Conservation (phyloP, 2,888 invertebrate species). For the Tiliacea aurago region DNA sequence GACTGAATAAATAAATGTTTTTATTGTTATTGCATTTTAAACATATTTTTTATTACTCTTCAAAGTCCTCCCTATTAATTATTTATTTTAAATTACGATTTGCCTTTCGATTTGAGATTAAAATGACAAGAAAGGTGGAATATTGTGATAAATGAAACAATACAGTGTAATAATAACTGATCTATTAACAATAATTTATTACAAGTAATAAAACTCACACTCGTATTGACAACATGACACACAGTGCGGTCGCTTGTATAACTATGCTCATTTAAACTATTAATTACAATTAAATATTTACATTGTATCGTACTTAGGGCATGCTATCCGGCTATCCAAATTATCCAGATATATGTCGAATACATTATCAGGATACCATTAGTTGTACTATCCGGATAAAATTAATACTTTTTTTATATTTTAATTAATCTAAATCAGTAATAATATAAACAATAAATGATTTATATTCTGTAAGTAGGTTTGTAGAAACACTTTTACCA, state of each 20-base stretch:
- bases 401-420: too few species aligned
- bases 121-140: neutral
- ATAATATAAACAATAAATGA: too few species aligned
- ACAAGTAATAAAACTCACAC: conserved; percentile 86
- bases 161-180: conserved; percentile 82
- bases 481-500: too few species aligned
- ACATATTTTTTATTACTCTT: neutral
- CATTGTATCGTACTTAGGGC: conserved; percentile 58
- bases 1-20: conserved; percentile 63
- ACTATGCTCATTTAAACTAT: conserved; percentile 76
- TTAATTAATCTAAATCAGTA: too few species aligned
- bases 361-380: too few species aligned
- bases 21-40: conserved; percentile 48
- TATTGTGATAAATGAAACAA: conserved; percentile 43
- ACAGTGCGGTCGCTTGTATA: conserved; percentile 77
- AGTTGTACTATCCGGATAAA: too few species aligned
- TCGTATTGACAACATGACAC: conserved; percentile 82
- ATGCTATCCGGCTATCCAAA: too few species aligned
- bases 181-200: conserved; percentile 90
- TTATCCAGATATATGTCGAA: too few species aligned
- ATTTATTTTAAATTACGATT: neutral
- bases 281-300: conserved; percentile 82
- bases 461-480: too few species aligned
- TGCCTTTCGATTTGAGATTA: neutral
- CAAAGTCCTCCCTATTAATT: neutral